Evolutionary conservation across 2,113 vertebrate genomes (phyloP).

Genomic region (Rhea pennata): DNA sequence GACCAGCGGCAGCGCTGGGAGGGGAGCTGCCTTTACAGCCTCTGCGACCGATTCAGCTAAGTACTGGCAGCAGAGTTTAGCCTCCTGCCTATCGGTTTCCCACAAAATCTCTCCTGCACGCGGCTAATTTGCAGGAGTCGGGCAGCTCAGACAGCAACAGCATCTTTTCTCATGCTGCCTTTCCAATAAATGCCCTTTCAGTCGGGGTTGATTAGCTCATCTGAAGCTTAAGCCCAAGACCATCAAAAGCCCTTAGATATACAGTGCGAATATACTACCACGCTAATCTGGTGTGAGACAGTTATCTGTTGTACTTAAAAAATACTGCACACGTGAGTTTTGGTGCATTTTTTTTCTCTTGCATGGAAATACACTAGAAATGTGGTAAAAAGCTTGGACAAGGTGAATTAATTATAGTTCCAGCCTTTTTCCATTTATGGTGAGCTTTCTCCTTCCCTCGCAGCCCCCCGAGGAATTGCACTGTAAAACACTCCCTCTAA

Average conservation of each 20-base stretch:
- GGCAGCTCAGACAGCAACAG: background rate
- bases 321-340: background rate
- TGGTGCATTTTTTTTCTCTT: background rate
- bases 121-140: background rate
- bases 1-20: background rate
- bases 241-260: background rate
- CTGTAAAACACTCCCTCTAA: slow-evolving; percentile 35
- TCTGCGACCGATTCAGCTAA: background rate
- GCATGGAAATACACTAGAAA: background rate
- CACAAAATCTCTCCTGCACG: background rate
- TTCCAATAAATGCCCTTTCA: background rate
- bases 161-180: background rate
- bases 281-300: background rate
- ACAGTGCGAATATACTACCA: background rate
- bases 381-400: slow-evolving; percentile 36
- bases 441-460: slow-evolving; percentile 22
- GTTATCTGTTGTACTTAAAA: background rate
- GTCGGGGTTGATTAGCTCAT: background rate
- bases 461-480: background rate
- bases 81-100: background rate
- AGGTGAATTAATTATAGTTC: slow-evolving; percentile 53
- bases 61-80: background rate
- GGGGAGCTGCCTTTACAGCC: background rate
- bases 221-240: background rate
- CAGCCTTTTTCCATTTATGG: slow-evolving; percentile 57